Base-by-base conservation (phyloP, 1,140 invertebrate genomes). In the Diplogasteroides magnus region DNA sequence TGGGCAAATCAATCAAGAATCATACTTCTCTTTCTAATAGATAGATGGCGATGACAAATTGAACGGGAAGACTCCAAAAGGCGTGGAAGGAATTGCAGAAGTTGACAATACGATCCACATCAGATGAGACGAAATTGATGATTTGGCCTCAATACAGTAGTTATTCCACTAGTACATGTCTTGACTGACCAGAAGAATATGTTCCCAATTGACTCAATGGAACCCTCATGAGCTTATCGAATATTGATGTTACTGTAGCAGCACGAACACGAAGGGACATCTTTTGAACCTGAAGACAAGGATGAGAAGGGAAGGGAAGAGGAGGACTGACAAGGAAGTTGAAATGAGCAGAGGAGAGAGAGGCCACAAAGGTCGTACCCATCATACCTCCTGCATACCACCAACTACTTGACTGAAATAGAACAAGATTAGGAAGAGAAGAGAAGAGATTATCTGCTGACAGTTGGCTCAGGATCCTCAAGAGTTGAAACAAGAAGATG, bases 51-150 rank as follows among this genome's bases (percentile, higher is more conserved):
- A 85, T 75, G n/a, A 62, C 69, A 57, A 86, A 76, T 86, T 94
- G 91, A 79, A 97, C 87, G 27, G 94, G 94, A 79, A 97, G 90
- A 84, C 92, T 95, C 94, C 96, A 98, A 74, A 97, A 87, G 19
- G 91, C 89, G 86, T 98, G 95, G 84, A 98, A 95, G 84, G 91
- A 95, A 0, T 91, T 89, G 85, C 92, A 94, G 55, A 94, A 91
- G 84, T 97, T 97, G 0, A 95, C 90, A 74, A 98, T 92, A 76
- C 94, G 87, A 79, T 96, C 93, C 0, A 90, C 90, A 83, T 98
- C 96, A 0, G 92, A 94, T 31, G 92, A 96, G 90, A 98, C 95
- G 76, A 94, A 92, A 85, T 98, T 98, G 0, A 96, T 88, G 29
- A 98, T 68, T 63, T 81, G 68, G 32, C 79, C 79, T 29, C 77